Evolutionary conservation across 1,140 invertebrate species (phyloP).

Genomic region (Protaetia brevitarsis): DNA sequence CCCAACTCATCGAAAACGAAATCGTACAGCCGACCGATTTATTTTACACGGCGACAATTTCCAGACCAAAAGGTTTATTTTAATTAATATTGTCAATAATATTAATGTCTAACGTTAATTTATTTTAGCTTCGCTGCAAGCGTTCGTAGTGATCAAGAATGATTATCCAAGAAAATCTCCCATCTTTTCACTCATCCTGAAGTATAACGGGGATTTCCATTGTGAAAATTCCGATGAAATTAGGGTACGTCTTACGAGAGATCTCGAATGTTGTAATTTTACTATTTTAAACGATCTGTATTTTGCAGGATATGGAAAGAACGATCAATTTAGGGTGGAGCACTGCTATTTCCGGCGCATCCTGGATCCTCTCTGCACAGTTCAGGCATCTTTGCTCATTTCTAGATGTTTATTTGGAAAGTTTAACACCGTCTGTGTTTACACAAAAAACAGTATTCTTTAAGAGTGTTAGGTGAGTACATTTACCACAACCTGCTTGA

Average conservation of each 20-base stretch:
- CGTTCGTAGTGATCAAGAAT: conserved; percentile 72
- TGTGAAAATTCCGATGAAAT: conserved; percentile 65
- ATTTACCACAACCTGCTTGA: too few relatives aligned
- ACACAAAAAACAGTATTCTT: conserved; percentile 78
- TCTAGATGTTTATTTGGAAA: conserved; percentile 85
- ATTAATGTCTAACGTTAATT: neutral
- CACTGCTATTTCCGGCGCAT: conserved; percentile 42
- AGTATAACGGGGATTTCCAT: conserved; percentile 68
- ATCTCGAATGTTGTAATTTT: neutral
- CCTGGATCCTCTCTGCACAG: conserved; percentile 68
- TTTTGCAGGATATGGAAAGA: conserved; percentile 70
- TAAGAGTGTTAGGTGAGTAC: conserved; percentile 56
- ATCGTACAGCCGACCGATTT: conserved; percentile 60
- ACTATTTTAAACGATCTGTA: too few relatives aligned
- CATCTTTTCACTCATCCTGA: conserved; percentile 68
- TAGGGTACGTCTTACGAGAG: conserved; percentile 52
- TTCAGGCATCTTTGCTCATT: conserved; percentile 75
- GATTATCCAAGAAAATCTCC: conserved; percentile 79
- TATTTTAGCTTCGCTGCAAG: conserved; percentile 66
- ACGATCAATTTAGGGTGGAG: conserved; percentile 66
- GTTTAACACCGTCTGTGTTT: conserved; percentile 65
- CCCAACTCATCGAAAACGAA: conserved; percentile 54
- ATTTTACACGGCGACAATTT: conserved; percentile 67
- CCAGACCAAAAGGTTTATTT: conserved; percentile 62
- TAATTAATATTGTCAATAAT: neutral